Evolutionary conservation across 2,888 invertebrate species (phyloP).

Genomic region (Spilarctia lutea): DNA sequence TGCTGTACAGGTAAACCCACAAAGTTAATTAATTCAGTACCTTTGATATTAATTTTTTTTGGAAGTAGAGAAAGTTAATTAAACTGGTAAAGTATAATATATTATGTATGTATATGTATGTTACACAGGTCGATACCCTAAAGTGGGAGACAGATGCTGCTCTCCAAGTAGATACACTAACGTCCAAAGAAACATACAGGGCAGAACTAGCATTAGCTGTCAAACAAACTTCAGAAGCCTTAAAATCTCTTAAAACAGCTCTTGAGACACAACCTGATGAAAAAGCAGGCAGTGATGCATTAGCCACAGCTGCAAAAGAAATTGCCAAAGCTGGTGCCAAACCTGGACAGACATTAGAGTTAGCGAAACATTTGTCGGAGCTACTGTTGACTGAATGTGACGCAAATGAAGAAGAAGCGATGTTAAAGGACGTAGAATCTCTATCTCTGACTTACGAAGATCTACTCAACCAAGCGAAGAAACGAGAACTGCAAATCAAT

Average conservation of each 20-base stretch:
- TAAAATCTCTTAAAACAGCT: constrained; percentile 89
- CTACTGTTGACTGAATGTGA: constrained; percentile 91
- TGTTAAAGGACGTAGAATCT: constrained; percentile 88
- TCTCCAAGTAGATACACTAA: constrained; percentile 94
- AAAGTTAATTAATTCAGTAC: background rate
- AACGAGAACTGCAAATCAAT: constrained; percentile 91
- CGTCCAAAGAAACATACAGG: constrained; percentile 93
- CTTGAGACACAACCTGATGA: constrained; percentile 72
- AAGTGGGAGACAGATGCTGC: constrained; percentile 92
- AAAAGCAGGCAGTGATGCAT: constrained; percentile 86
- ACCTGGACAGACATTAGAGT: constrained; percentile 93
- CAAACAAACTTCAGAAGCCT: constrained; percentile 89
- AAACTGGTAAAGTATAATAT: background rate
- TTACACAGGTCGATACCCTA: constrained; percentile 90
- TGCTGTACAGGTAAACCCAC: constrained; percentile 73
- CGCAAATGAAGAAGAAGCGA: constrained; percentile 89
- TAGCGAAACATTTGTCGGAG: constrained; percentile 92
- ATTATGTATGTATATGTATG: no score
- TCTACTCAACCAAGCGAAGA: constrained; percentile 90
- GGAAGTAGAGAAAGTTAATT: background rate
- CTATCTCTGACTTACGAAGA: constrained; percentile 89
- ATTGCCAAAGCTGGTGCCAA: constrained; percentile 92
- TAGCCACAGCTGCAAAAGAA: constrained; percentile 89
- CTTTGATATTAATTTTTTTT: background rate
- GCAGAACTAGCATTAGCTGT: constrained; percentile 92